Conservation (phyloP, 2,797 vertebrate species). For the Phylloscopus collybita region DNA sequence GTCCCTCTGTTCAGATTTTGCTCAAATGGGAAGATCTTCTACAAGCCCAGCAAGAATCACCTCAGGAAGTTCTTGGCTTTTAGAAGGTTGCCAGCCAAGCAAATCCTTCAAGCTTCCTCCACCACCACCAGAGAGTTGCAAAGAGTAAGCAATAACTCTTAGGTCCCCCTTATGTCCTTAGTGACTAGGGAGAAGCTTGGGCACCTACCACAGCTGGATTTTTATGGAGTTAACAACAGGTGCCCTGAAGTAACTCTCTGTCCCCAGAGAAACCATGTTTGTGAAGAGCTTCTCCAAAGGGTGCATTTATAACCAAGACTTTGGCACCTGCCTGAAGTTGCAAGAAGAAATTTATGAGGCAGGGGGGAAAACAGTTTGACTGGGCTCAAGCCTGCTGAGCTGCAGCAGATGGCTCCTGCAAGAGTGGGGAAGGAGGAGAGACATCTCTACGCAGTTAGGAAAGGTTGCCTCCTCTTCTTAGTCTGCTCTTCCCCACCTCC, state of each 20-base stretch:
- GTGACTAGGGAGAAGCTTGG: accelerated
- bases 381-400: constrained; percentile 47
- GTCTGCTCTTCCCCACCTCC: constrained; percentile 67
- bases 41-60: not conserved
- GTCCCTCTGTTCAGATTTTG: not conserved
- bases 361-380: not conserved
- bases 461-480: constrained; percentile 71
- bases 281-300: not conserved
- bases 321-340: not conserved
- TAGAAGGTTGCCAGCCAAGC: not conserved
- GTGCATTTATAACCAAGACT: not conserved
- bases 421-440: constrained; percentile 61
- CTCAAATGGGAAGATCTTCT: not conserved
- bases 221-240: not conserved
- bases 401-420: constrained; percentile 67
- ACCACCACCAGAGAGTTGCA: not conserved
- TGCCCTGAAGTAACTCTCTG: not conserved
- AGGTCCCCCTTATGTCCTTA: not conserved
- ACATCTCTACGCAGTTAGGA: constrained; percentile 46
- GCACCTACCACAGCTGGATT: not conserved
- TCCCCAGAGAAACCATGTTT: not conserved
- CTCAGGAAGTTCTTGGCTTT: not conserved
- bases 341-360: not conserved
- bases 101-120: not conserved
- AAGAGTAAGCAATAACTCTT: not conserved